These are phyloP conservation scores for Dasyurus viverrinus DNA, from an alignment of 2,113 vertebrate genomes.

Conservation along the genomic window DNA sequence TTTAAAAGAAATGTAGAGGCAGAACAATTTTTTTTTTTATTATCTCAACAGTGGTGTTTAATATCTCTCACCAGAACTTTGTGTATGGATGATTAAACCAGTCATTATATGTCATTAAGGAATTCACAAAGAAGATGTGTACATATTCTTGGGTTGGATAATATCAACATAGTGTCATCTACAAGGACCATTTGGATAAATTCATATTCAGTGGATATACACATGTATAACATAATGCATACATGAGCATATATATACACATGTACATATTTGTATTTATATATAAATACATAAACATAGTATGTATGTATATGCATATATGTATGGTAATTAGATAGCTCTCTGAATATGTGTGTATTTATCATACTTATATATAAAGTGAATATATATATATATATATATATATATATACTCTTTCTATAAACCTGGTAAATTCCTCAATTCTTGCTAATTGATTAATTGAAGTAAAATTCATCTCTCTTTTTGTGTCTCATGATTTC, in stretches of 20 bases:
- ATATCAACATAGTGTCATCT: background rate
- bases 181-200: background rate
- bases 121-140: background rate
- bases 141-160: background rate
- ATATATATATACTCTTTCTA: background rate
- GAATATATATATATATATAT: no score
- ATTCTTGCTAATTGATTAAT: background rate
- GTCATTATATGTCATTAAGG: background rate
- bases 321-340: background rate
- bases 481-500: background rate
- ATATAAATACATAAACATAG: no score
- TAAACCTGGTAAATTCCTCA: background rate
- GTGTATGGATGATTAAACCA: background rate
- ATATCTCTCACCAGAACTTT: background rate
- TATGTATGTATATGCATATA: background rate
- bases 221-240: no score
- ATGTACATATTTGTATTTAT: no score
- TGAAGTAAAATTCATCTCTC: background rate
- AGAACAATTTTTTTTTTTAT: background rate
- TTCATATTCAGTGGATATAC: background rate
- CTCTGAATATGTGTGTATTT: no score
- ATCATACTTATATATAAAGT: no score
- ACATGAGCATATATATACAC: no score
- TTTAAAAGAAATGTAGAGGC: background rate
- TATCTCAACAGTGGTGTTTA: background rate